Evolutionary conservation across 1,140 invertebrate species (phyloP).

Genomic region (Brachionus sp.): DNA sequence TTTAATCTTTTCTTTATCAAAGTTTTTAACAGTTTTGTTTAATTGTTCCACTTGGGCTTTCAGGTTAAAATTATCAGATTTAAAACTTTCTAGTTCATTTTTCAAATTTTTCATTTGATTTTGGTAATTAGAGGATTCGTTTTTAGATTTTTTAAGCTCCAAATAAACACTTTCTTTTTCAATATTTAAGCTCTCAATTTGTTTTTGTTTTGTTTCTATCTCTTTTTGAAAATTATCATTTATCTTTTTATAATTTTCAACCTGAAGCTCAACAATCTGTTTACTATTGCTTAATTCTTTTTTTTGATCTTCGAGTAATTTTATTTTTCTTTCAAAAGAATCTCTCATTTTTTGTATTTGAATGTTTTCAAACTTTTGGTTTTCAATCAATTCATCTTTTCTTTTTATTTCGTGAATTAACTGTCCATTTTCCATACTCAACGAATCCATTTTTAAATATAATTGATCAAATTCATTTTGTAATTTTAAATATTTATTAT

Average conservation of each 20-base stretch:
- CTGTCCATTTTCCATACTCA: slow-evolving; percentile 56
- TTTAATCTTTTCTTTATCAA: slow-evolving; percentile 28
- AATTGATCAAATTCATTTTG: slow-evolving; percentile 58
- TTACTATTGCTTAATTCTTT: neutral
- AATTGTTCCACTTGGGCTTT: neutral
- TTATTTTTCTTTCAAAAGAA: slow-evolving; percentile 55
- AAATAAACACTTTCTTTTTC: slow-evolving; percentile 6
- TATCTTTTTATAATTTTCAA: slow-evolving; percentile 14
- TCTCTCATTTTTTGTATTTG: slow-evolving; percentile 57
- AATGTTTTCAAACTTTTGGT: slow-evolving; percentile 55
- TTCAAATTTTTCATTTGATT: slow-evolving; percentile 23
- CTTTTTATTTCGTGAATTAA: slow-evolving; percentile 56
- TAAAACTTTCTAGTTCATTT: neutral
- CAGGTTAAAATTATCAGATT: neutral
- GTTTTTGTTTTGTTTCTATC: neutral
- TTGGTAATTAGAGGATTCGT: neutral
- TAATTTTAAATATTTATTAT: slow-evolving; percentile 54
- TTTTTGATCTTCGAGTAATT: slow-evolving; percentile 54
- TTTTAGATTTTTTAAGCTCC: slow-evolving; percentile 14
- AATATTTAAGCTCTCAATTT: neutral
- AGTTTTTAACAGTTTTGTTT: neutral
- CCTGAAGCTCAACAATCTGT: neutral
- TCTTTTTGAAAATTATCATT: slow-evolving; percentile 17
- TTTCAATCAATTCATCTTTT: slow-evolving; percentile 57
- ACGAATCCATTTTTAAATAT: slow-evolving; percentile 52